These are phyloP conservation scores for Ascidia mentula DNA, from an alignment of 23 tunicate species.

Conservation along the genomic window DNA sequence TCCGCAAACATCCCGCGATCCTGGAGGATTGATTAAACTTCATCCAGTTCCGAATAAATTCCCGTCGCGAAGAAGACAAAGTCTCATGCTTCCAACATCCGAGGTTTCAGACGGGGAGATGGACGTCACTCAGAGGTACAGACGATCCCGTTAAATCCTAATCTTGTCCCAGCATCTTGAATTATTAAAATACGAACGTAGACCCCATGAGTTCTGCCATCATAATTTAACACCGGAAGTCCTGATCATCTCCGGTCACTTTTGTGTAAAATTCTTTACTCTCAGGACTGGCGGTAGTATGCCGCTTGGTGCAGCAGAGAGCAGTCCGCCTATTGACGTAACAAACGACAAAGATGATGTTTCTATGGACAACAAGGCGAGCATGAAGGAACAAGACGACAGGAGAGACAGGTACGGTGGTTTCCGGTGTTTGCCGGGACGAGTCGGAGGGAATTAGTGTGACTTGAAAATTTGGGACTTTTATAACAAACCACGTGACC, in stretches of 20 bases:
- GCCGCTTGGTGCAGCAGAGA: neutral
- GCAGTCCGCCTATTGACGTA: neutral
- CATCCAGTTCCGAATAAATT: constrained; percentile 84
- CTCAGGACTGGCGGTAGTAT: neutral
- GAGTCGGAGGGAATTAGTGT: no score
- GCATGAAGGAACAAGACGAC: constrained; percentile 78
- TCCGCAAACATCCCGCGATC: neutral
- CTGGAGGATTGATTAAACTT: constrained; percentile 41
- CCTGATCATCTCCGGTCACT: no score
- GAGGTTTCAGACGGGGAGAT: constrained; percentile 18
- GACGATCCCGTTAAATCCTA: no score
- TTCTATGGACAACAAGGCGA: constrained; percentile 28
- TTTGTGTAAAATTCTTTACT: neutral
- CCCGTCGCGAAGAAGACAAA: constrained; percentile 79
- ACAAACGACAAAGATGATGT: neutral
- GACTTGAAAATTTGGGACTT: no score
- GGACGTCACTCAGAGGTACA: neutral
- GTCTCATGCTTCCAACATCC: constrained; percentile 50
- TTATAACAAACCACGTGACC: no score
- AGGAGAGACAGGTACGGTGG: constrained; percentile 66
- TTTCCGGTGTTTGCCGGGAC: no score
- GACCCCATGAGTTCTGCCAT: no score
- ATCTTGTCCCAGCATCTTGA: neutral
- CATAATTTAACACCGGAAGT: no score
- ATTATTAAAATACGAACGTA: no score